These are phyloP conservation scores for Tineola bisselliella DNA, from an alignment of 2,888 invertebrate species.

Conservation along the genomic window DNA sequence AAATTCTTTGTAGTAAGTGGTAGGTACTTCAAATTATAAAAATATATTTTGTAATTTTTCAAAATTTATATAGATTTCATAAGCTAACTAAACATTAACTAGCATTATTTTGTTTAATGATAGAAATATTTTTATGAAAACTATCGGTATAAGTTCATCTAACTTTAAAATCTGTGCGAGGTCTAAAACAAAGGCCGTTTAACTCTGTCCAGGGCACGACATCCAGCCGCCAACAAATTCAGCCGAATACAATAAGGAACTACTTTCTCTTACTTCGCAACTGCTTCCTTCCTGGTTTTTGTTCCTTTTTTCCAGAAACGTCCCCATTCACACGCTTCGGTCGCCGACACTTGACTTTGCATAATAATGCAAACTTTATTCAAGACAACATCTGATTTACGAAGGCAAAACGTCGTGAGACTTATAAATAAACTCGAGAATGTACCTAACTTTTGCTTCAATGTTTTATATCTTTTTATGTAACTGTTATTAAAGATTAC, in stretches of 20 bases:
- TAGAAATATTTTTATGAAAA: too few relatives aligned
- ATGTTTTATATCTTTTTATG: too few relatives aligned
- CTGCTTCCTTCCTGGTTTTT: neutral
- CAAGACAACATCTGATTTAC: conserved; percentile 29
- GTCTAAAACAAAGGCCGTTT: neutral
- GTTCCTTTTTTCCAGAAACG: neutral
- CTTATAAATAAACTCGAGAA: conserved; percentile 2
- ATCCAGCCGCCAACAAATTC: neutral
- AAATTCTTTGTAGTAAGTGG: too few relatives aligned
- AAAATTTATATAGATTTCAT: too few relatives aligned
- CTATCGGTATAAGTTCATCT: too few relatives aligned
- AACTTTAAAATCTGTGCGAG: neutral
- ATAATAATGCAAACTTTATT: conserved; percentile 57
- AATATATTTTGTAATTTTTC: too few relatives aligned
- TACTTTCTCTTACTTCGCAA: neutral
- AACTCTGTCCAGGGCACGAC: neutral
- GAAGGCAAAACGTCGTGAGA: conserved; percentile 8
- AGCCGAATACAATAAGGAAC: neutral
- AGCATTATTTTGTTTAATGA: too few relatives aligned
- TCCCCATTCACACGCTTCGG: conserved; percentile 13
- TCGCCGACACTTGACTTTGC: conserved; percentile 41
- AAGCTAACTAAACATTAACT: too few relatives aligned
- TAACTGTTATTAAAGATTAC: too few relatives aligned
- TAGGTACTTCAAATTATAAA: too few relatives aligned
- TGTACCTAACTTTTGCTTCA: neutral